phyloP scores from a whole-genome alignment of 2,797 vertebrate species.

The Myotis planiceps region DNA sequence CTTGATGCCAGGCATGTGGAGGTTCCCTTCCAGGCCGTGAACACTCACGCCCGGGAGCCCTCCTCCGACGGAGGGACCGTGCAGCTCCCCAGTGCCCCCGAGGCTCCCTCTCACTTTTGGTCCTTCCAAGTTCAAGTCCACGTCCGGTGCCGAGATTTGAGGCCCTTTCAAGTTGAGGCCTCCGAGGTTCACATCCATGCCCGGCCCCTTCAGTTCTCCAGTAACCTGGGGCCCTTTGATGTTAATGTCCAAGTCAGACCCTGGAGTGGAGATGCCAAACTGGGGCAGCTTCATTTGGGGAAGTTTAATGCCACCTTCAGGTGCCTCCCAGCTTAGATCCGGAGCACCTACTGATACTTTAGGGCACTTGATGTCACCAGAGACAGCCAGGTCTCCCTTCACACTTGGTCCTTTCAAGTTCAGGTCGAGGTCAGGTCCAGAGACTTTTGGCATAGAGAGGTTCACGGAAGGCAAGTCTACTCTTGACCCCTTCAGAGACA shows the following conservation, averaged over 20 bases:
- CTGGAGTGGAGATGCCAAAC: constrained; percentile 77
- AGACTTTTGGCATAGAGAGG: constrained; percentile 77
- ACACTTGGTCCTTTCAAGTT: constrained; percentile 87
- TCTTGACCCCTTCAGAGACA: constrained; percentile 73
- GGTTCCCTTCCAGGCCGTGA: constrained; percentile 52
- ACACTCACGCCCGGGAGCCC: constrained; percentile 30
- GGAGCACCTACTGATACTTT: not conserved
- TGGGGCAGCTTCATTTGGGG: constrained; percentile 87
- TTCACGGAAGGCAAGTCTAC: constrained; percentile 67
- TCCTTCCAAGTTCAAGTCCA: constrained; percentile 82
- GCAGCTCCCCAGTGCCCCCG: constrained; percentile 63
- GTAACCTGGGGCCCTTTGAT: constrained; percentile 77
- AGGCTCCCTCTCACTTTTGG: constrained; percentile 81
- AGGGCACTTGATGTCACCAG: constrained; percentile 75
- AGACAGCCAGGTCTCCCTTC: constrained; percentile 83
- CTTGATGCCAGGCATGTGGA: constrained; percentile 63
- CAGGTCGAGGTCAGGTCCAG: constrained; percentile 76
- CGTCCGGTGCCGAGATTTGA: constrained; percentile 46
- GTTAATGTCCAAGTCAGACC: not conserved
- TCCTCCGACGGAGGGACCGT: constrained; percentile 46
- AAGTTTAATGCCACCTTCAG: constrained; percentile 83
- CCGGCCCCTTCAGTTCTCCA: constrained; percentile 62
- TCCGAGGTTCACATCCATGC: constrained; percentile 61
- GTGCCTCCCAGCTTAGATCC: constrained; percentile 62
- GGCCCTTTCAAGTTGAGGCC: constrained; percentile 71